phyloP scores from a whole-genome alignment of 2,888 invertebrate genomes.

The Clivina fossor region DNA sequence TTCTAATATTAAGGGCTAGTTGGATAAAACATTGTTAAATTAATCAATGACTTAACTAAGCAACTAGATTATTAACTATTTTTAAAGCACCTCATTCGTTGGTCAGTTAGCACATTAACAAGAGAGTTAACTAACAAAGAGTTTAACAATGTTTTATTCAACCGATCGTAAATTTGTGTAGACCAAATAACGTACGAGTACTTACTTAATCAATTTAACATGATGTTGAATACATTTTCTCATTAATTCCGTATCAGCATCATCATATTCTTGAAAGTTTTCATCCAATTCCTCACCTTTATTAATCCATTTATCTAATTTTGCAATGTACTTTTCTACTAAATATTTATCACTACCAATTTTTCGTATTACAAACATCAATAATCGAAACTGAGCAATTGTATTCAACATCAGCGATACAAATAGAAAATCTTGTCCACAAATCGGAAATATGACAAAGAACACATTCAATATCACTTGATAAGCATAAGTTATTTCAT shows the following conservation, averaged over 20 bases:
- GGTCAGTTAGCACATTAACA: too few species aligned
- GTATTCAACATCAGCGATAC: slow-evolving; percentile 21
- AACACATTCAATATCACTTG: slow-evolving; percentile 8
- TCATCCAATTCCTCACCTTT: neutral
- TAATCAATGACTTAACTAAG: too few species aligned
- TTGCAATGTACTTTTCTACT: too few species aligned
- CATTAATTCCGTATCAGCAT: slow-evolving; percentile 7
- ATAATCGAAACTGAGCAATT: slow-evolving; percentile 16
- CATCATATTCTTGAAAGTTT: neutral
- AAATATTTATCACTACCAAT: slow-evolving; percentile 7
- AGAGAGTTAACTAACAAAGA: neutral
- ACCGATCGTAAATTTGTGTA: neutral
- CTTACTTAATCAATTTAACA: slow-evolving; percentile 18
- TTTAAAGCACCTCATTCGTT: too few species aligned
- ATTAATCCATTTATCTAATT: neutral
- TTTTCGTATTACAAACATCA: slow-evolving; percentile 8
- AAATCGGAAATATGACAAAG: slow-evolving; percentile 16
- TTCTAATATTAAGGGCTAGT: too few species aligned
- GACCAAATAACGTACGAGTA: neutral
- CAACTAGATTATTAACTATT: too few species aligned
- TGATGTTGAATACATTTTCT: slow-evolving; percentile 21
- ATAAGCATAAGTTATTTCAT: slow-evolving; percentile 16
- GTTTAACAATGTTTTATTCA: neutral
- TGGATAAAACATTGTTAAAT: too few species aligned
- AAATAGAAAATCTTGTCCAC: slow-evolving; percentile 21